These are phyloP conservation scores for Aporophyla lueneburgensis DNA, from an alignment of 2,888 invertebrate species.

Conservation along the genomic window DNA sequence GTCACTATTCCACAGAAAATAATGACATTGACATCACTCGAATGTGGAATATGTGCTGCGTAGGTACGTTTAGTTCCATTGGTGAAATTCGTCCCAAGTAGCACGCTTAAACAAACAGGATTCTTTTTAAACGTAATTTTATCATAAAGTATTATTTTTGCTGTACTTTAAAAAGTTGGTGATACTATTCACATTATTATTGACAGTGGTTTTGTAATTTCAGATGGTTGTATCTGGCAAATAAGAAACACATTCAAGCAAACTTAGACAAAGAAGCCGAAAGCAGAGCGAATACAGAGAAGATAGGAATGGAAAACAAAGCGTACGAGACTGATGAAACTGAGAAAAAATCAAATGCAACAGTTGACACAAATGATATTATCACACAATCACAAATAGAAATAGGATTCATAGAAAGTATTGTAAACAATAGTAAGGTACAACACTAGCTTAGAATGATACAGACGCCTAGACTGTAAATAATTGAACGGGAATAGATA, in stretches of 20 bases:
- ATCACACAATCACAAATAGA: slow-evolving; percentile 83
- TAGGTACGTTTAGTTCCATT: too few species aligned
- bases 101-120: not conserved
- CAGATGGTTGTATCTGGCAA: slow-evolving; percentile 93
- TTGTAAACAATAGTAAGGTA: slow-evolving; percentile 84
- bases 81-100: not conserved
- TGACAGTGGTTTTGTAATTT: slow-evolving; percentile 63
- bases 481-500: slow-evolving; percentile 48
- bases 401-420: slow-evolving; percentile 85
- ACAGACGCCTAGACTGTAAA: slow-evolving; percentile 54
- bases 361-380: slow-evolving; percentile 69
- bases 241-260: slow-evolving; percentile 88
- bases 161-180: not conserved
- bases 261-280: slow-evolving; percentile 61
- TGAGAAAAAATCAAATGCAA: slow-evolving; percentile 71
- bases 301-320: slow-evolving; percentile 84
- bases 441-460: slow-evolving; percentile 60
- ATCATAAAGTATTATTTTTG: not conserved
- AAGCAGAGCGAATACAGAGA: slow-evolving; percentile 73
- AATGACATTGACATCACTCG: too few species aligned
- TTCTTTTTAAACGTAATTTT: not conserved
- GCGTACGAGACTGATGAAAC: slow-evolving; percentile 86
- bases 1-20: too few species aligned
- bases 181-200: not conserved
- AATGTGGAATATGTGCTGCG: too few species aligned